Evolutionary conservation across 2,113 vertebrate species (phyloP).

Genomic region (Jacana jacana): DNA sequence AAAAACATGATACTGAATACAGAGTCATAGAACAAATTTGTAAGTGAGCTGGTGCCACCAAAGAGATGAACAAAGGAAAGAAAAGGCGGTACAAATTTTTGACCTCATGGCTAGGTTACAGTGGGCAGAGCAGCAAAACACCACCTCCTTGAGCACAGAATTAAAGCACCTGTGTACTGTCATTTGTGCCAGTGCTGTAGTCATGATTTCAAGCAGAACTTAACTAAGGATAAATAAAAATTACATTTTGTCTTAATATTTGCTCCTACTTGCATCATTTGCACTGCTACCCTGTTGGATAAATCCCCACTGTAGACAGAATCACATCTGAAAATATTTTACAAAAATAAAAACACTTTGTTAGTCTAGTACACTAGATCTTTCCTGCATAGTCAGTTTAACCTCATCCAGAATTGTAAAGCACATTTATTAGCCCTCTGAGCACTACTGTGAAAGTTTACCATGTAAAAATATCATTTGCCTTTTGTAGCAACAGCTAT

Average conservation of each 20-base stretch:
- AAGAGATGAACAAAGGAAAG: conserved; percentile 9
- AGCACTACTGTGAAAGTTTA: background rate
- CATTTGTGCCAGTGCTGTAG: background rate
- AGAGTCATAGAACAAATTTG: background rate
- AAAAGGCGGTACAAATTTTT: background rate
- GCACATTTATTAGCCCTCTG: background rate
- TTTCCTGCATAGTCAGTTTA: background rate
- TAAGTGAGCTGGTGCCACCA: conserved; percentile 6
- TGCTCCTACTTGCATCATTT: background rate
- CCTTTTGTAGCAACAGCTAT: conserved; percentile 10
- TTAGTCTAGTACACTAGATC: background rate
- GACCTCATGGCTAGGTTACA: background rate
- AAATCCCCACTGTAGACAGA: background rate
- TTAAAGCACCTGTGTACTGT: background rate
- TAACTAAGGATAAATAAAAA: background rate
- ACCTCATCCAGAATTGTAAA: background rate
- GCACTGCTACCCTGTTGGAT: background rate
- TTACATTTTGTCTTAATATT: background rate
- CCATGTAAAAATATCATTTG: background rate
- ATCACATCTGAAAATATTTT: background rate
- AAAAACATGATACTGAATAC: background rate
- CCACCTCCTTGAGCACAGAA: background rate
- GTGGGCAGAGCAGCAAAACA: background rate
- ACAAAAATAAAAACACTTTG: background rate
- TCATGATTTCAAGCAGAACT: background rate